phyloP scores from a whole-genome alignment of 2,797 vertebrate species.

The Oryzias dopingdopingensis region DNA sequence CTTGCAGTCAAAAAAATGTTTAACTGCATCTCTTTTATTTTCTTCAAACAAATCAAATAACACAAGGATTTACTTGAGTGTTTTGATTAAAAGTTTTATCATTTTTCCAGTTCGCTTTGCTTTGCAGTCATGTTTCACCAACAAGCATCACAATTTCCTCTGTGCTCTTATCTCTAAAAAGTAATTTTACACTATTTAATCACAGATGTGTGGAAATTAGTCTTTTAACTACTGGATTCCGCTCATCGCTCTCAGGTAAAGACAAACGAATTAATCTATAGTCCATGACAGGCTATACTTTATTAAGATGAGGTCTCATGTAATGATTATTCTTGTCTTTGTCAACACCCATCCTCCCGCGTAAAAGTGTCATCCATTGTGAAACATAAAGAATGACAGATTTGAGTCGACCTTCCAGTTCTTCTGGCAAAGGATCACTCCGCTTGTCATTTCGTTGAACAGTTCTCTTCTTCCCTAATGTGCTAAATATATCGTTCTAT shows the following conservation, averaged over 20 bases:
- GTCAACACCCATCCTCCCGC: constrained; percentile 25
- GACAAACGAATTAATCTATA: constrained; percentile 58
- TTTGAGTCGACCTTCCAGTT: background rate
- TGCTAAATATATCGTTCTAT: constrained; percentile 5
- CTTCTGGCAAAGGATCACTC: background rate
- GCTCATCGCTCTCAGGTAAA: constrained; percentile 54
- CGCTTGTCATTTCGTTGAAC: constrained; percentile 11
- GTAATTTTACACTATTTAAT: constrained; percentile 57
- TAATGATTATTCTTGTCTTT: constrained; percentile 20
- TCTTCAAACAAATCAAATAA: background rate
- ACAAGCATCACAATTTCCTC: constrained; percentile 25
- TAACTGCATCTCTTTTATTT: background rate
- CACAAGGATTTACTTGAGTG: background rate
- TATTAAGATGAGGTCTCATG: constrained; percentile 48
- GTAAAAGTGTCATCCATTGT: constrained; percentile 12
- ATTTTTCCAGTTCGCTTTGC: constrained; percentile 19
- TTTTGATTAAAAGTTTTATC: constrained; percentile 21
- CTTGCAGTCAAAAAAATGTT: too few species aligned
- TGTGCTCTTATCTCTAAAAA: constrained; percentile 35
- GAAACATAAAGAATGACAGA: constrained; percentile 15
- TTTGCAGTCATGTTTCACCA: constrained; percentile 15
- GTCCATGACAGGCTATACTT: constrained; percentile 48
- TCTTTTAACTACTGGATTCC: constrained; percentile 43
- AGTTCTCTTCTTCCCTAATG: constrained; percentile 4
- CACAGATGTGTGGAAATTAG: constrained; percentile 54